Base-by-base conservation (phyloP, 1,140 invertebrate species). In the Brachionus plicatilis region DNA sequence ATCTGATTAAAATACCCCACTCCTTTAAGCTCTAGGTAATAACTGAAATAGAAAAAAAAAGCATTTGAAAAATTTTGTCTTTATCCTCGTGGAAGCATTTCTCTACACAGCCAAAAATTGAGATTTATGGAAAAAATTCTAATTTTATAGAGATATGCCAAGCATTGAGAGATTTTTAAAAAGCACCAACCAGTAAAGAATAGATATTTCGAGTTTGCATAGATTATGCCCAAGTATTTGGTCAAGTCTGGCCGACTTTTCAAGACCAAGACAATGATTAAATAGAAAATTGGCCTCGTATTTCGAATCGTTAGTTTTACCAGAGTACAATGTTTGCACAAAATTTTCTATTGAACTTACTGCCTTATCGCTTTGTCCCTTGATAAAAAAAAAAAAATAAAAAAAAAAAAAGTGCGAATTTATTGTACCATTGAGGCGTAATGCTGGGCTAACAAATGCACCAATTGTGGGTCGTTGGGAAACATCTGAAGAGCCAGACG, bases 1-100 rank as follows among this genome's bases (percentile, higher is more conserved):
- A 47, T 4, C 12, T 50, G 45, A 29, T 24, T 76, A 76, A 50
- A 76, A 76, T 50, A 76, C 0, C 47, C 43, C 24, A 27, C 43
- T 12, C 72, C 72, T n/a, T 76, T 76, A 50, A 76, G 45, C 47
- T 76, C 27, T 50, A 76, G 47, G 45, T 76, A 76, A 76, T 76
- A 76, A 37, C 72, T 76, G 9, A 76, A 76, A 24, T n/a, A n/a
- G 27, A 76, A 76, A 50, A 45, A 75, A 75, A 70, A 33, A 33
- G 47, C 12, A 50, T 50, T 50, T 50, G 47, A 50, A 50, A 50
- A 50, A 6, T 50, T n/a, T 50, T 50, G 12, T 50, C n/a, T 50
- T 12, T 60, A 60, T 7, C 9, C 53, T 24, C 9, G 8, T 24
- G 9, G 20, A 3, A 60, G 20, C 53, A 60, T 60, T 60, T 60